Percentiles rank a stretch among this genome's conserved stretches.
These are phyloP conservation scores for Ceyx melanurus DNA, from an alignment of 2,113 vertebrate genomes.

Conservation along the genomic window DNA sequence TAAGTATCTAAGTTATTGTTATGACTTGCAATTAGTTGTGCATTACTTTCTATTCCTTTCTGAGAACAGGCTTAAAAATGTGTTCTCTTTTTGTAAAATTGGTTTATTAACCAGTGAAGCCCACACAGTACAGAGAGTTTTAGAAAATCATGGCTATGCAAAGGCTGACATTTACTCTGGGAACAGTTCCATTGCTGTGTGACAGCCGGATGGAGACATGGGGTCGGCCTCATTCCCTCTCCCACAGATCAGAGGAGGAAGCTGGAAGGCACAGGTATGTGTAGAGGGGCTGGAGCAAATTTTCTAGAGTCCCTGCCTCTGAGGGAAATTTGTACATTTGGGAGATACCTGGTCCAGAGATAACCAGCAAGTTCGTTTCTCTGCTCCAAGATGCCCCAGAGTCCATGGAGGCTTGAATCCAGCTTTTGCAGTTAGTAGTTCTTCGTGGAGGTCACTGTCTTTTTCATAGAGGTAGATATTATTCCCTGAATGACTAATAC, in stretches of 20 bases:
- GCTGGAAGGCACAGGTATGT: background rate
- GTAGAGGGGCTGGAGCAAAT: background rate
- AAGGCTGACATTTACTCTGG: background rate
- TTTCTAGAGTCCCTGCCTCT: background rate
- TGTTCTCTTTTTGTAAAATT: background rate
- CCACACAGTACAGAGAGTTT: background rate
- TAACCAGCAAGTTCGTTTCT: background rate
- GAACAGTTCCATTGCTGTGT: background rate
- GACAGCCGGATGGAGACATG: fast-evolving
- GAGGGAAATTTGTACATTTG: background rate
- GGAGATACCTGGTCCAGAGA: background rate
- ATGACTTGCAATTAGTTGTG: background rate
- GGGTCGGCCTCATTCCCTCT: background rate
- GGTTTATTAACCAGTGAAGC: background rate
- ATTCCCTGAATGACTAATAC: background rate
- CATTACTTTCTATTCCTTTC: background rate
- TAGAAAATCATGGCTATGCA: background rate
- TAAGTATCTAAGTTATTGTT: background rate
- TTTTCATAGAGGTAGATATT: background rate
- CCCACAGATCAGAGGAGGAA: background rate
- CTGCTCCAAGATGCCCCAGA: fast-evolving
- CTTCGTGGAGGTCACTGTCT: background rate
- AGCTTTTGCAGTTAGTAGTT: background rate
- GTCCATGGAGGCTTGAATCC: background rate
- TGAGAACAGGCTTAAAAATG: background rate